Conservation (phyloP, 2,888 invertebrate genomes). For the Horisme vitalbata region DNA sequence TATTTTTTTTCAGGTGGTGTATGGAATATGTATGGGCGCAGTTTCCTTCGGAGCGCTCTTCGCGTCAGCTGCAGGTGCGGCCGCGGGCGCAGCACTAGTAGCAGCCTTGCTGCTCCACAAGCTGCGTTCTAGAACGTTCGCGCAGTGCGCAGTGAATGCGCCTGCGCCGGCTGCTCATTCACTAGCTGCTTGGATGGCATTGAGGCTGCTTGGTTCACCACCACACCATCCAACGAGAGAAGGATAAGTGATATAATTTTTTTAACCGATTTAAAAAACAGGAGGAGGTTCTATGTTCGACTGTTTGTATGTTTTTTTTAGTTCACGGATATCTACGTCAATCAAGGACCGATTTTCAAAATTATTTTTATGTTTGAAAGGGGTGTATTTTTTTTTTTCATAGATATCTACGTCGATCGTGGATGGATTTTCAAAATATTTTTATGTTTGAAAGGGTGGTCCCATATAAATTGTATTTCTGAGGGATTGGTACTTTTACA, state of each 20-base stretch:
- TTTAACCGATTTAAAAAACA: no score
- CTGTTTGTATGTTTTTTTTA: no score
- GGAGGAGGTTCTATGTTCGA: no score
- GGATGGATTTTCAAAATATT: no score
- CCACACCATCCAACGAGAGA: constrained; percentile 61
- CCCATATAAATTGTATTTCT: no score
- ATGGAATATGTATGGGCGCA: constrained; percentile 95
- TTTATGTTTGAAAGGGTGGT: no score
- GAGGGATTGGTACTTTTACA: no score
- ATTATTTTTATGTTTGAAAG: no score
- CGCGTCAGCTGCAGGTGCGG: constrained; percentile 93
- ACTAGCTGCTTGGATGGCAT: constrained; percentile 89
- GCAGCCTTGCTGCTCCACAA: constrained; percentile 93
- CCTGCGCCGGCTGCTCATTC: constrained; percentile 84
- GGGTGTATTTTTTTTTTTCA: no score
- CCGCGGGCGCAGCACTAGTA: constrained; percentile 92
- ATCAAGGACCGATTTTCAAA: no score
- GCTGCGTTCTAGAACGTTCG: constrained; percentile 88
- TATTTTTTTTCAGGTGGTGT: constrained; percentile 84
- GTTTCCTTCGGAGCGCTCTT: constrained; percentile 94
- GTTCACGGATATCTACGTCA: no score
- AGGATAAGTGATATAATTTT: constrained; percentile 45
- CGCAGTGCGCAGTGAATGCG: constrained; percentile 64
- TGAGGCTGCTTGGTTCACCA: constrained; percentile 84
- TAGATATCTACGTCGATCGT: no score